phyloP scores from a whole-genome alignment of 2,888 invertebrate genomes.

The Andrena praecox region DNA sequence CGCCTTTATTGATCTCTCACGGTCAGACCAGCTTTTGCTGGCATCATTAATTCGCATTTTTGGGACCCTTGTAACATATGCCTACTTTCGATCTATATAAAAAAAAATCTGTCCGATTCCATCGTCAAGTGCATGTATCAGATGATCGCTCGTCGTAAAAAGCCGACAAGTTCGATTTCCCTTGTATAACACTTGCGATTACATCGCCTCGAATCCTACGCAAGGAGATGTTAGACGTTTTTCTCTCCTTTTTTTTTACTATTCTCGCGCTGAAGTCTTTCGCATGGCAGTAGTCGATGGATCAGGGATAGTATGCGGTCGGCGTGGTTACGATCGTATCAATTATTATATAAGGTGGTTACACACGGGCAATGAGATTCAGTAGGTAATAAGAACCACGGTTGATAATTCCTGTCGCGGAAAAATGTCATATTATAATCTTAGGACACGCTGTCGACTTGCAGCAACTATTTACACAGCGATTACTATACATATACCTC shows the following conservation, averaged over 20 bases:
- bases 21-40: too few relatives aligned
- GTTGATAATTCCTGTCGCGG: constrained; percentile 60
- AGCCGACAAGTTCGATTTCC: too few relatives aligned
- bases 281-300: constrained; percentile 26
- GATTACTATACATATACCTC: background rate
- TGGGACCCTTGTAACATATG: too few relatives aligned
- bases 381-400: constrained; percentile 56
- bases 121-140: too few relatives aligned
- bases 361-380: constrained; percentile 52
- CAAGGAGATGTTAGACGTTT: constrained; percentile 6
- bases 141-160: too few relatives aligned
- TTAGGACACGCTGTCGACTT: constrained; percentile 36
- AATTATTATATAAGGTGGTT: constrained; percentile 62
- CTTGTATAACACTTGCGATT: too few relatives aligned
- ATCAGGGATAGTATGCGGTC: constrained; percentile 45
- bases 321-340: constrained; percentile 59
- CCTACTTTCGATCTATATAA: too few relatives aligned
- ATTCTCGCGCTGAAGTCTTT: constrained; percentile 14
- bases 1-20: too few relatives aligned
- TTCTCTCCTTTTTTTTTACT: background rate
- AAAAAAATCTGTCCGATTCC: too few relatives aligned
- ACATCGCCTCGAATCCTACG: background rate
- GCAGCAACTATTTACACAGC: constrained; percentile 13
- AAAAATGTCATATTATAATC: constrained; percentile 45
- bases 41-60: too few relatives aligned